These are phyloP conservation scores for Hirtodrosophila alboralis DNA, from an alignment of 2,888 invertebrate species.

Conservation along the genomic window DNA sequence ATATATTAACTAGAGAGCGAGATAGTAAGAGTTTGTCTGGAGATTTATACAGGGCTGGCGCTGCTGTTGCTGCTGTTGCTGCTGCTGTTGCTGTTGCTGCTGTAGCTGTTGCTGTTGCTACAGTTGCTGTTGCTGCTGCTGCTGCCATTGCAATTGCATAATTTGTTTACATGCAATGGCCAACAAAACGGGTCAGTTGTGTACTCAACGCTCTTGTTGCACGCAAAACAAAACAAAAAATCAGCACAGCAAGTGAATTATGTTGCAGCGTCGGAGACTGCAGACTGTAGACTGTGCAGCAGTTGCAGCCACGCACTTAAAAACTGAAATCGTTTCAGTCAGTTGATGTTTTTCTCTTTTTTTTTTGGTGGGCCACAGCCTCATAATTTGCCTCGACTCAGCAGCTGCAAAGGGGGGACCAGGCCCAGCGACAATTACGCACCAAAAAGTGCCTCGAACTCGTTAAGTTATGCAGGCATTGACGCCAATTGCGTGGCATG, in stretches of 20 bases:
- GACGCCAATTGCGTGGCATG: slow-evolving; percentile 62
- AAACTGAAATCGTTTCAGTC: slow-evolving; percentile 47
- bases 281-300: slow-evolving; percentile 8
- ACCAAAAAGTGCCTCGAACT: slow-evolving; percentile 55
- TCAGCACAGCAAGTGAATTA: slow-evolving; percentile 68
- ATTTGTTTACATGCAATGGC: slow-evolving; percentile 72
- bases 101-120: slow-evolving; percentile 48
- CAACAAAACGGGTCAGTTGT: slow-evolving; percentile 75
- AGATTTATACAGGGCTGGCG: slow-evolving; percentile 46
- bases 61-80: slow-evolving; percentile 12
- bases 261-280: slow-evolving; percentile 49
- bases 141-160: slow-evolving; percentile 72
- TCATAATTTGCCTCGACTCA: slow-evolving; percentile 55
- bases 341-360: slow-evolving; percentile 46
- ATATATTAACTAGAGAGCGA: slow-evolving; percentile 2
- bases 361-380: slow-evolving; percentile 49
- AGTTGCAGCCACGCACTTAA: slow-evolving; percentile 51
- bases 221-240: slow-evolving; percentile 55
- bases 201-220: slow-evolving; percentile 52
- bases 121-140: slow-evolving; percentile 61
- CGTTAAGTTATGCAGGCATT: slow-evolving; percentile 73
- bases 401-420: slow-evolving; percentile 11
- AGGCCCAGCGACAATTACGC: slow-evolving; percentile 55
- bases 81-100: no score
- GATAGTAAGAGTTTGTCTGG: slow-evolving; percentile 13